Base-by-base conservation (phyloP, 1,140 invertebrate genomes). In the Cepaea nemoralis region DNA sequence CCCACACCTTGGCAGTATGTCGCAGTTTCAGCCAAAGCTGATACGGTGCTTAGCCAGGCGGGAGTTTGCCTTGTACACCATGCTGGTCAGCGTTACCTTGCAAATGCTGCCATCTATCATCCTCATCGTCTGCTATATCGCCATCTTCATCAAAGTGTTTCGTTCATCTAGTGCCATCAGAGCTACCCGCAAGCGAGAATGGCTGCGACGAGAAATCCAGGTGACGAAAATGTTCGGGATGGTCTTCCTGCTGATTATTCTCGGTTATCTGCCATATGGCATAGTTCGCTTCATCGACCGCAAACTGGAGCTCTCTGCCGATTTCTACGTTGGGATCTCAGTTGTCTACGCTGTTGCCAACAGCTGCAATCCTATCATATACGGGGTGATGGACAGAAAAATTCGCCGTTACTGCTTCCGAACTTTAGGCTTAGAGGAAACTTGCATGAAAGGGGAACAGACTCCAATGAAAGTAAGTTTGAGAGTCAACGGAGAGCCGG, bases 181-280 rank as follows among this genome's bases (percentile, higher is more conserved):
- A 70, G 86, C 83, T 59, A 85, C 83, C 19, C 79, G 88, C 19
- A 87, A 88, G 74, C 85, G 86, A 22, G 88, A 88, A 85, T 90
- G 87, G 87, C 83, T 90, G 3, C 85, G 87, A 48, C 84, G 90
- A 19, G 91, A 92, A 83, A 90, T 92, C 37, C 89, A 90, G 80
- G 91, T 92, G 63, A 92, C 90, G 0, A 92, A 91, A 85, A 92
- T 92, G 91, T 92, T 92, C 84, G 90, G 89, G 63, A 87, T 91
- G 79, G 89, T 91, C 19, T 92, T 92, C 80, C 82, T 91, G 12
- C 84, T 91, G n/a, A 90, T 92, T 50, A 81, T 91, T 42, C 83
- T 91, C 22, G 91, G 91, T 39, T 92, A 90, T 74, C 78, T 91
- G 35, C 90, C 91, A 0, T 92, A 92, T 77, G 89, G 89, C 27